Evolutionary conservation across 1,140 invertebrate genomes (phyloP).

Genomic region (Chionoecetes opilio): DNA sequence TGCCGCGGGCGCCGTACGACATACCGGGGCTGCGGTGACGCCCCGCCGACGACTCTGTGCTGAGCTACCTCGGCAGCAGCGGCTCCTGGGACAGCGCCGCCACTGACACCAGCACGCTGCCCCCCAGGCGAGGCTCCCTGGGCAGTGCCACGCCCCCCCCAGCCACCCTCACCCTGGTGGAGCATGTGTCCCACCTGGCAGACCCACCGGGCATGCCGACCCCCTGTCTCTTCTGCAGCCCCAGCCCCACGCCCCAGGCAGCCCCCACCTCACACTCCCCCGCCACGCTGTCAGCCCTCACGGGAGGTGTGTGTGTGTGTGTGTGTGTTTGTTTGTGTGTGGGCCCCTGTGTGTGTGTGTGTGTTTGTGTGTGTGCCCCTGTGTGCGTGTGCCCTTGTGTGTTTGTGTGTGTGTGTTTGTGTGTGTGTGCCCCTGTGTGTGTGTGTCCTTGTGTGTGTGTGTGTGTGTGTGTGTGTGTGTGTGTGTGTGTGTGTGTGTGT

Average conservation of each 20-base stretch:
- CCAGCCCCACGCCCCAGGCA: slow-evolving; percentile 16
- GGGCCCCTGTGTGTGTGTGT: slow-evolving; percentile 57
- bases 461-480: too few species aligned
- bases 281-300: slow-evolving; percentile 66
- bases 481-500: too few species aligned
- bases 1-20: slow-evolving; percentile 76
- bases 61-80: slow-evolving; percentile 55
- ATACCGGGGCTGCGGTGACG: slow-evolving; percentile 76
- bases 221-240: slow-evolving; percentile 71
- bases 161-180: slow-evolving; percentile 64
- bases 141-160: slow-evolving; percentile 57
- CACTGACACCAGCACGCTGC: slow-evolving; percentile 62
- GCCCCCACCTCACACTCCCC: slow-evolving; percentile 65
- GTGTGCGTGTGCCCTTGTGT: too few species aligned
- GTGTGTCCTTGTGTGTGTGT: too few species aligned
- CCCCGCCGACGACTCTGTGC: slow-evolving; percentile 38
- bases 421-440: too few species aligned
- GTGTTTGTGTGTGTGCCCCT: background rate
- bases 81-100: slow-evolving; percentile 43
- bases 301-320: slow-evolving; percentile 66
- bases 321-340: slow-evolving; percentile 54
- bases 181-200: slow-evolving; percentile 71
- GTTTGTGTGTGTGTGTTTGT: too few species aligned
- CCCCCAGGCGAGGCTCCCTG: slow-evolving; percentile 33
- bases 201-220: slow-evolving; percentile 65